A percentile compares a stretch with the other conserved stretches of the same genome.
phyloP scores from a whole-genome alignment of 2,888 invertebrate species.

The Sinohyriopsis cumingii region DNA sequence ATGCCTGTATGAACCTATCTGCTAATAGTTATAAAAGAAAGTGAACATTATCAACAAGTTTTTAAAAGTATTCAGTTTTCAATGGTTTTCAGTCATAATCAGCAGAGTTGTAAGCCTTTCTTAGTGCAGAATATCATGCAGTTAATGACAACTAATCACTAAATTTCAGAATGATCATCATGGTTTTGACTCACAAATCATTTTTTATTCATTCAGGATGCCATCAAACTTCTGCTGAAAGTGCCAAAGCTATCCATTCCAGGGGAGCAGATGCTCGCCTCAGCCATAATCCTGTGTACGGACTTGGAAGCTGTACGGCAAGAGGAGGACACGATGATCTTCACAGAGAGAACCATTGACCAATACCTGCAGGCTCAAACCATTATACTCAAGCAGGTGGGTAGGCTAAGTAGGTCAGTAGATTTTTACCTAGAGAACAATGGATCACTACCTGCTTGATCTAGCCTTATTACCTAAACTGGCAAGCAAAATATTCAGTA shows the following conservation, averaged over 20 bases:
- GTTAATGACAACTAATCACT: too few relatives aligned
- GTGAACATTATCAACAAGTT: too few relatives aligned
- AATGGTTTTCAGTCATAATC: too few relatives aligned
- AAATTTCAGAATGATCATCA: too few relatives aligned
- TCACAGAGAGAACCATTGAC: slow-evolving; percentile 50
- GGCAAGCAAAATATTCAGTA: too few relatives aligned
- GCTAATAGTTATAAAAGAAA: too few relatives aligned
- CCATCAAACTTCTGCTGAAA: slow-evolving; percentile 40
- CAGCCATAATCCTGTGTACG: slow-evolving; percentile 49
- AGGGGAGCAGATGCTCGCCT: slow-evolving; percentile 50
- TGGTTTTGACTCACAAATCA: not conserved
- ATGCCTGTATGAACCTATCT: too few relatives aligned
- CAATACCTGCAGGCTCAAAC: slow-evolving; percentile 59
- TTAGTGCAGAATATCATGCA: too few relatives aligned
- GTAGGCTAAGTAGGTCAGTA: not conserved
- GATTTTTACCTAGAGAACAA: not conserved
- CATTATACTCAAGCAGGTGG: slow-evolving; percentile 57
- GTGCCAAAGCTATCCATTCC: slow-evolving; percentile 50
- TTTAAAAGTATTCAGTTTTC: too few relatives aligned
- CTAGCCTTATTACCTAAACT: too few relatives aligned
- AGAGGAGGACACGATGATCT: slow-evolving; percentile 40
- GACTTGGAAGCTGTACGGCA: slow-evolving; percentile 56
- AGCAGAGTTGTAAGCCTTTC: too few relatives aligned
- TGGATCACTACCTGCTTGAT: not conserved
- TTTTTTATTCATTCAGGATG: slow-evolving; percentile 44